Evolutionary conservation across 1,140 invertebrate species (phyloP).

Genomic region (Drosophila parvula): DNA sequence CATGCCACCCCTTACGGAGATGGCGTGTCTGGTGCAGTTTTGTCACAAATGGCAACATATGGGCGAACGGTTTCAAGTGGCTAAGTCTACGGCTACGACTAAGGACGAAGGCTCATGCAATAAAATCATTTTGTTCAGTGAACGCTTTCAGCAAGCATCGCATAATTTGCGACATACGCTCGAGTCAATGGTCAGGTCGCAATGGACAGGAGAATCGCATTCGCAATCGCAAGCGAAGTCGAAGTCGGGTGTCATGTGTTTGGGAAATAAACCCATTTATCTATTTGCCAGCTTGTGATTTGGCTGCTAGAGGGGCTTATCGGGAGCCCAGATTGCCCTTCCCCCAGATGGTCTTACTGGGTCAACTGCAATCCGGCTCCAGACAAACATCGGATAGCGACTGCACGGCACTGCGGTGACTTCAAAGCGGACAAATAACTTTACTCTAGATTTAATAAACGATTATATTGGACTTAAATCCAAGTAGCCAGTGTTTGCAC

Average conservation of each 20-base stretch:
- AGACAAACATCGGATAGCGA: slow-evolving; percentile 28
- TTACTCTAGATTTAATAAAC: slow-evolving; percentile 81
- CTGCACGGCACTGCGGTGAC: slow-evolving; percentile 36
- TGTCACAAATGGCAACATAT: slow-evolving; percentile 80
- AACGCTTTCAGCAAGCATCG: slow-evolving; percentile 64
- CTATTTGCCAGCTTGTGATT: slow-evolving; percentile 72
- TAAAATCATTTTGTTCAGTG: slow-evolving; percentile 82
- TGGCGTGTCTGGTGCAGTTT: slow-evolving; percentile 68
- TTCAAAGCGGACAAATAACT: slow-evolving; percentile 73
- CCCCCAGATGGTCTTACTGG: slow-evolving; percentile 54
- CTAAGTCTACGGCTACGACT: slow-evolving; percentile 22
- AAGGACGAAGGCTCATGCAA: slow-evolving; percentile 61
- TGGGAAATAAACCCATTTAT: slow-evolving; percentile 73
- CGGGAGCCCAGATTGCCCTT: slow-evolving; percentile 22
- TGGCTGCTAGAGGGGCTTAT: slow-evolving; percentile 11
- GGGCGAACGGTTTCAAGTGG: slow-evolving; percentile 71
- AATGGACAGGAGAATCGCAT: neutral
- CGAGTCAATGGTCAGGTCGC: slow-evolving; percentile 65
- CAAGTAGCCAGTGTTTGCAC: slow-evolving; percentile 60
- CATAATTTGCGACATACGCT: slow-evolving; percentile 82
- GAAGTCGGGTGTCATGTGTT: slow-evolving; percentile 49
- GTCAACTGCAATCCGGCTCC: slow-evolving; percentile 49
- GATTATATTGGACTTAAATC: slow-evolving; percentile 77
- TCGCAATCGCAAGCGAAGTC: slow-evolving; percentile 12
- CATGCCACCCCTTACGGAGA: slow-evolving; percentile 15